Base-by-base conservation (phyloP, 2,113 vertebrate genomes). In the Psammodynastes pulverulentus region DNA sequence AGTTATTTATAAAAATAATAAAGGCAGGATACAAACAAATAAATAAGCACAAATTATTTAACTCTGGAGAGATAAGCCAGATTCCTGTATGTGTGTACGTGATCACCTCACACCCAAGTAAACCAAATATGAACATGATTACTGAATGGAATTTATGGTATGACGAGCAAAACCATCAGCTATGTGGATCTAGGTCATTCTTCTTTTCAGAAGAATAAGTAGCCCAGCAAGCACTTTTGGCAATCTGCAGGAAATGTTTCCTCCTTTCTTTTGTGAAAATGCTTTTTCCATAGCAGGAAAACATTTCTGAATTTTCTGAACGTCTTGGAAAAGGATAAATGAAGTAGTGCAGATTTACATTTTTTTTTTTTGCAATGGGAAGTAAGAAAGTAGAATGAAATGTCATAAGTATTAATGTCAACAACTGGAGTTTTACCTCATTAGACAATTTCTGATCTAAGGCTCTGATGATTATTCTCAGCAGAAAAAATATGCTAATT, bases 381-480 rank as follows among this genome's bases (percentile, higher is more conserved):
- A 96, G 97, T 97, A 79, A 79, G 72, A 79, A 79, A 79, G 72
- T 79, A 79, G 72, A 79, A 97, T 84, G 97, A 97, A 96, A 97
- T 95, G 97, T 98, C 98, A 97, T 94, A 97, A 97, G 97, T 98
- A 98, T 98, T 98, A 98, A 98, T 98, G 97, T 98, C 98, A 98
- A 98, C 98, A 98, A 98, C 98, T 97, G 97, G 97, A 98, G 97
- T 98, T 96, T 97, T 98, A 97, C 97, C 98, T 99, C 98, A 99
- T 99, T 98, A 98, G 97, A 97, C 97, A 98, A 97, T 98, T 98
- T 97, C 97, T 97, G 97, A 98, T 98, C 98, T 98, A 97, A 98
- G 97, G 96, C 97, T 97, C 97, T 98, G 98, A 98, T 98, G 98
- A 98, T 98, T 98, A 98, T 97, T 98, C 97, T 96, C 97, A 97